These are phyloP conservation scores for Tychaedon coryphoeus DNA, from an alignment of 2,113 vertebrate species.

Conservation along the genomic window DNA sequence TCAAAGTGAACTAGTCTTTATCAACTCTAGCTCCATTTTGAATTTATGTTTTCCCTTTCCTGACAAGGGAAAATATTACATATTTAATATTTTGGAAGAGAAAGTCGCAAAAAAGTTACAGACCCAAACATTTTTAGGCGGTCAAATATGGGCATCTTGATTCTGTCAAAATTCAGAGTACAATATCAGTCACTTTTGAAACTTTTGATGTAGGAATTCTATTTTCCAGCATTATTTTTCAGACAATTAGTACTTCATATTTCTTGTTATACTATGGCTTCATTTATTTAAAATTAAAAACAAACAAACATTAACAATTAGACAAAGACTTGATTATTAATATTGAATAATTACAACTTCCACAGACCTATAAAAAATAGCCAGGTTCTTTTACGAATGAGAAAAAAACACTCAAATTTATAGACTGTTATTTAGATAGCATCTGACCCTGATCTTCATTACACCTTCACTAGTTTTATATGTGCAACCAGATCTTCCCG, in stretches of 20 bases:
- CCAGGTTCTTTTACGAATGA: neutral
- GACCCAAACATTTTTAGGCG: accelerated
- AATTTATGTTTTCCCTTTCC: neutral
- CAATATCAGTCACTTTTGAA: neutral
- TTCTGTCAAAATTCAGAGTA: neutral
- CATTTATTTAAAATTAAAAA: neutral
- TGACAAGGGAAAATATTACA: neutral
- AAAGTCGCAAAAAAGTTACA: neutral
- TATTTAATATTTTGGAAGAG: neutral
- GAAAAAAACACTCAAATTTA: neutral
- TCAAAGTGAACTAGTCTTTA: neutral
- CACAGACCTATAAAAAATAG: neutral
- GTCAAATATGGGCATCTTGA: neutral
- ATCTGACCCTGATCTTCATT: neutral
- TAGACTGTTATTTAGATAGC: neutral
- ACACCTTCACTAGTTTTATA: neutral
- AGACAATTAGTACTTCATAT: neutral
- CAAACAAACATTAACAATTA: neutral
- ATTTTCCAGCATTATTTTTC: neutral
- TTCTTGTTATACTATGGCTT: neutral
- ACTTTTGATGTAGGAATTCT: neutral
- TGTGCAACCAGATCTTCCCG: neutral
- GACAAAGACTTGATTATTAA: neutral
- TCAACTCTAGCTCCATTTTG: neutral
- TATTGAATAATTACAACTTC: neutral